A percentile compares a stretch with the other conserved stretches of the same genome.
Conservation (phyloP, 2,888 invertebrate species). For the Ormyrus thymus region DNA sequence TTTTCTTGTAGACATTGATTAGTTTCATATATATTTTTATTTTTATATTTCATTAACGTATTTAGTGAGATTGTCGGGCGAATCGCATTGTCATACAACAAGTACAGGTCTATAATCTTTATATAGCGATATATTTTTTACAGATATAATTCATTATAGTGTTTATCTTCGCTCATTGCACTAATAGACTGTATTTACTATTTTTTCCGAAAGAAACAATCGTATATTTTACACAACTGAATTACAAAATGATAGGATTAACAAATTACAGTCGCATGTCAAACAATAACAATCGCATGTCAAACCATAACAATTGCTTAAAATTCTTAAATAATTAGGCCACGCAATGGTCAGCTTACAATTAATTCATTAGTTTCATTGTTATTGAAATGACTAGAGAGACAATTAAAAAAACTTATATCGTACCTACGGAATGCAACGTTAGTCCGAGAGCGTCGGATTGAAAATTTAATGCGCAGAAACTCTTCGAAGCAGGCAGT, state of each 20-base stretch:
- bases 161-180: too few species aligned
- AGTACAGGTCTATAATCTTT: slow-evolving; percentile 32
- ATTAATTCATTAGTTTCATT: too few species aligned
- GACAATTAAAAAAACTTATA: too few species aligned
- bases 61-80: slow-evolving; percentile 49
- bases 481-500: too few species aligned
- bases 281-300: not conserved
- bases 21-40: slow-evolving; percentile 18
- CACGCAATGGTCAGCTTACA: not conserved
- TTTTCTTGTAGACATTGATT: slow-evolving; percentile 40
- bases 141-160: not conserved
- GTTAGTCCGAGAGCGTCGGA: too few species aligned
- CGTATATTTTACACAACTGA: not conserved
- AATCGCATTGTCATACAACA: slow-evolving; percentile 42
- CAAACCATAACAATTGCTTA: not conserved
- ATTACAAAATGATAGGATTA: not conserved
- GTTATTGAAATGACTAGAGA: too few species aligned
- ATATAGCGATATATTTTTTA: slow-evolving; percentile 24
- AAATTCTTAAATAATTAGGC: slow-evolving; percentile 12
- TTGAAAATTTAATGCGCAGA: too few species aligned
- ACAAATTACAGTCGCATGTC: not conserved
- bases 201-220: too few species aligned
- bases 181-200: too few species aligned
- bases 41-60: slow-evolving; percentile 18
- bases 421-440: too few species aligned